A percentile compares a stretch with the other conserved stretches of the same genome.
Conservation (phyloP, 2,888 invertebrate genomes). For the Philonicus albiceps region DNA sequence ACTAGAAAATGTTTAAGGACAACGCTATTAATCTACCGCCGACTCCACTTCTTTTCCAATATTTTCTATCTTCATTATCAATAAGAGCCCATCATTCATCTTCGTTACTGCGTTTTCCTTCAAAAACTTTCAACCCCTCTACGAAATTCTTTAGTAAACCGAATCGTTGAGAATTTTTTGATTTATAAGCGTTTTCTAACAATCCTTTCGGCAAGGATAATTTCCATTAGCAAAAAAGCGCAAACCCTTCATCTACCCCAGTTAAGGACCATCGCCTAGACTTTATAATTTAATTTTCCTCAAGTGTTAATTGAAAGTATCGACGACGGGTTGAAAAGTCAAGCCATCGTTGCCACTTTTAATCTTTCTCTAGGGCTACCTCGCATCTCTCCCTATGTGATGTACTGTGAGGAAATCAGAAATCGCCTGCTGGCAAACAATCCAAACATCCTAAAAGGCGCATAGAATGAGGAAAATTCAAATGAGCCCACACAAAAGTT, state of each 20-base stretch:
- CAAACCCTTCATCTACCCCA: not conserved
- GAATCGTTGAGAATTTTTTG: not conserved
- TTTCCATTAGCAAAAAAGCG: not conserved
- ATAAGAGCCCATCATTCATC: not conserved
- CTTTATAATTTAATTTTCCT: conserved; percentile 37
- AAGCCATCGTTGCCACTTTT: conserved; percentile 18
- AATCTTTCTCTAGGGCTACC: not conserved
- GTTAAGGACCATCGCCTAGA: not conserved
- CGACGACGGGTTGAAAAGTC: conserved; percentile 39
- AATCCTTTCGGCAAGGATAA: not conserved
- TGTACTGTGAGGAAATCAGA: not conserved
- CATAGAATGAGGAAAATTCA: conserved; percentile 10
- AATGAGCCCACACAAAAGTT: conserved; percentile 38
- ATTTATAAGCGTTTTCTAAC: conserved; percentile 32
- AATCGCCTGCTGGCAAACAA: conserved; percentile 9
- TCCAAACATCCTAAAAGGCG: not conserved
- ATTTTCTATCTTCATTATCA: not conserved
- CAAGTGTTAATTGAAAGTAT: conserved; percentile 42
- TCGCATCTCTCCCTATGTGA: not conserved
- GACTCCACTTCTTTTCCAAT: not conserved
- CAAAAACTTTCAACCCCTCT: not conserved
- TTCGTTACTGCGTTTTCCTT: not conserved
- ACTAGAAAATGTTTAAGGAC: not conserved
- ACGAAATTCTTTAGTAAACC: not conserved
- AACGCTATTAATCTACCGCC: not conserved